Evolutionary conservation across 2,113 vertebrate species (phyloP).

Genomic region (Toxotes chatareus): DNA sequence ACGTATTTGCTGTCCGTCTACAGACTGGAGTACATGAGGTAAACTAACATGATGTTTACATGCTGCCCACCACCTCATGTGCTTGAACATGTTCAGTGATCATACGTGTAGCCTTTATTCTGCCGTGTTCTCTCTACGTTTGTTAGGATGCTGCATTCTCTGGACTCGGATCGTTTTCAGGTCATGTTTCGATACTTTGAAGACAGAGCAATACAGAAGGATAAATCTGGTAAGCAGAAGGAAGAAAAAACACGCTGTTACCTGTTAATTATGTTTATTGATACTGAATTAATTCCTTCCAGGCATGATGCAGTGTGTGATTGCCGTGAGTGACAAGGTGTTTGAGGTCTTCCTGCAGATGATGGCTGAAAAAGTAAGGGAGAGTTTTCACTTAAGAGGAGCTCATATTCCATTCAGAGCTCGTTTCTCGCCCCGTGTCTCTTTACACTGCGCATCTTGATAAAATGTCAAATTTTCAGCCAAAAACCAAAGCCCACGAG

Average conservation of each 20-base stretch:
- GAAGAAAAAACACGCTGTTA: neutral
- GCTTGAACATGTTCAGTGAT: neutral
- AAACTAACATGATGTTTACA: neutral
- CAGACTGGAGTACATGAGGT: constrained; percentile 99
- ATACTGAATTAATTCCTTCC: neutral
- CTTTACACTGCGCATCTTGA: neutral
- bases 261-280: neutral
- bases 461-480: constrained; percentile 77
- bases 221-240: constrained; percentile 91
- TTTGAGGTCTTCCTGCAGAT: constrained; percentile 97
- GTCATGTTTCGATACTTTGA: constrained; percentile 99
- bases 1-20: constrained; percentile 98
- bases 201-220: constrained; percentile 98
- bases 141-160: constrained; percentile 90
- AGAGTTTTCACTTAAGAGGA: neutral
- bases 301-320: constrained; percentile 99
- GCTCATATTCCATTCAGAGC: neutral
- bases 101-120: neutral
- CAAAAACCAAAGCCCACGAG: constrained; percentile 96
- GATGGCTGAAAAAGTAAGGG: constrained; percentile 97
- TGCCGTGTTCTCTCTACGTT: neutral
- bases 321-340: constrained; percentile 96
- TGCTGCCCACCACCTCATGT: neutral
- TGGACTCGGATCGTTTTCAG: constrained; percentile 96
- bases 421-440: neutral